Evolutionary conservation across 2,888 invertebrate genomes (phyloP).

Genomic region (Belgica antarctica): DNA sequence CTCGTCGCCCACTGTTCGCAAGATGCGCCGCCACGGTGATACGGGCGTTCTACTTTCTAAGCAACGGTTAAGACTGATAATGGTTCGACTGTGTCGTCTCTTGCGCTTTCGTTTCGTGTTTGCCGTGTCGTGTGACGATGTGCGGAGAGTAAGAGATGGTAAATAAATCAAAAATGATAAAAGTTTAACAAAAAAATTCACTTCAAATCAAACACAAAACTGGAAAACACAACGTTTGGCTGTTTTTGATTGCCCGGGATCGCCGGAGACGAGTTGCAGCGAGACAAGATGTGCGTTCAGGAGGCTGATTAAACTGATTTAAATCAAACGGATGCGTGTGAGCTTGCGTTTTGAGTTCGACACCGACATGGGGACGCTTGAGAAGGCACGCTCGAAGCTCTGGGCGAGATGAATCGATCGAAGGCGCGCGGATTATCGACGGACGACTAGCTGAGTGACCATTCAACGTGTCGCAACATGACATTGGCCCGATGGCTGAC

Average conservation of each 20-base stretch:
- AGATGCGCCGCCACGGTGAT: not conserved
- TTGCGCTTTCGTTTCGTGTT: too few species aligned
- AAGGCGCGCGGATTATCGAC: not conserved
- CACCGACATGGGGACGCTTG: too few species aligned
- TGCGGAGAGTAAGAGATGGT: not conserved
- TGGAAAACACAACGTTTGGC: too few species aligned
- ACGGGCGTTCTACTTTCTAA: too few species aligned
- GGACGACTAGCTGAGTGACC: too few species aligned
- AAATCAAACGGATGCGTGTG: not conserved
- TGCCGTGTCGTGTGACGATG: too few species aligned
- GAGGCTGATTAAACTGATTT: too few species aligned
- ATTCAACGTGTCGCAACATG: too few species aligned
- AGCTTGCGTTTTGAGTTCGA: not conserved
- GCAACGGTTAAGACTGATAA: constrained; percentile 2
- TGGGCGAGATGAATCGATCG: not conserved
- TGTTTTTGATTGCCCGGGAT: too few species aligned
- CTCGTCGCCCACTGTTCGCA: not conserved
- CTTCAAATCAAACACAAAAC: constrained; percentile 1
- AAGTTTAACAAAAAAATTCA: not conserved
- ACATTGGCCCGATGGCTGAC: not conserved
- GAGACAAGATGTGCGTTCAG: constrained; percentile 4
- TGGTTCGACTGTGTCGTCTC: not conserved
- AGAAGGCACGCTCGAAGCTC: not conserved
- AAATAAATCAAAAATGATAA: constrained; percentile 19
- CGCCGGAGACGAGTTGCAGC: not conserved